phyloP scores from a whole-genome alignment of 2,113 vertebrate species.

The Dendropsophus ebraccatus region DNA sequence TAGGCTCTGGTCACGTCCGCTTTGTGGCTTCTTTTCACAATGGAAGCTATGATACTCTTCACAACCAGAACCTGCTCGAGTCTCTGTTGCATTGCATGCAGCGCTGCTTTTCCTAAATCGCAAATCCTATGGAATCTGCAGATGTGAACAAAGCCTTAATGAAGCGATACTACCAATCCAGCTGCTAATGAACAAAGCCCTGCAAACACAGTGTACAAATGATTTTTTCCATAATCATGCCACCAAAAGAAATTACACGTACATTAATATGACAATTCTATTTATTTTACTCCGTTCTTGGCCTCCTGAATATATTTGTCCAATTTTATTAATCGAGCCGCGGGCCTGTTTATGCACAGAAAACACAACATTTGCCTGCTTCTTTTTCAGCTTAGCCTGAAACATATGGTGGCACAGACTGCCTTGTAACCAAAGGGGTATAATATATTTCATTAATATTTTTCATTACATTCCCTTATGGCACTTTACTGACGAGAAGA shows the following conservation, averaged over 20 bases:
- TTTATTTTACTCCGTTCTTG: background rate
- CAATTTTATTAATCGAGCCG: slow-evolving; percentile 10
- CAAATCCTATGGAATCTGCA: too few species aligned
- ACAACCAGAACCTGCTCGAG: too few species aligned
- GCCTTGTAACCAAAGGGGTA: slow-evolving; percentile 16
- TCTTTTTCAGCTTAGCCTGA: slow-evolving; percentile 3
- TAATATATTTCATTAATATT: slow-evolving; percentile 29
- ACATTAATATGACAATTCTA: background rate
- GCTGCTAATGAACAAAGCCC: too few species aligned
- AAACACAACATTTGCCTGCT: slow-evolving; percentile 12
- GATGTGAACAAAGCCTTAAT: too few species aligned
- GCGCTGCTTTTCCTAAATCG: too few species aligned
- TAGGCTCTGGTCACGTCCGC: too few species aligned
- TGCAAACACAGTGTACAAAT: too few species aligned
- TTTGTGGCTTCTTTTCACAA: too few species aligned
- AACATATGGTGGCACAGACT: slow-evolving; percentile 25
- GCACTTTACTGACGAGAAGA: slow-evolving; percentile 7
- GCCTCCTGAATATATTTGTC: background rate
- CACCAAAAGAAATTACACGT: background rate
- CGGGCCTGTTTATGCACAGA: background rate
- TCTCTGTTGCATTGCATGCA: too few species aligned
- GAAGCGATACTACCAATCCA: too few species aligned
- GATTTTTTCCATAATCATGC: too few species aligned
- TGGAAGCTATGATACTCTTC: too few species aligned
- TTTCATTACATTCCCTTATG: slow-evolving; percentile 24